Evolutionary conservation across 2,113 vertebrate genomes (phyloP).

Genomic region (Gobiocypris rarus): DNA sequence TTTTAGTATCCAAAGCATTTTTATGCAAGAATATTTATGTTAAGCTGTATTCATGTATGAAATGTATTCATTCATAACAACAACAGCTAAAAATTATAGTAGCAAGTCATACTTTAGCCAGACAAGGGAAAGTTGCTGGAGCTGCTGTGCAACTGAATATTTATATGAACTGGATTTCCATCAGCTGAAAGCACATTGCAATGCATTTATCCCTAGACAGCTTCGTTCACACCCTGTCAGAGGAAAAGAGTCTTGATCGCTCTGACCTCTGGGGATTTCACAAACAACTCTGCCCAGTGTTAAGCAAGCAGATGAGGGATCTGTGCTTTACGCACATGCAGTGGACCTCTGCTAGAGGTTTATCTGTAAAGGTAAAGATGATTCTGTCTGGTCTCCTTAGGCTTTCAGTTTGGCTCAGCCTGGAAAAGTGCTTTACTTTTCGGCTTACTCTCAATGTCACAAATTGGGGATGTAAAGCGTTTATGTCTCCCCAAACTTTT

Average conservation of each 20-base stretch:
- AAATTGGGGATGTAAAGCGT: conserved; percentile 18
- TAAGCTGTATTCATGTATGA: too few species aligned
- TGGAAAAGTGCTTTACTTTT: not conserved
- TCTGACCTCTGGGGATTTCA: conserved; percentile 30
- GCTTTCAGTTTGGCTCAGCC: not conserved
- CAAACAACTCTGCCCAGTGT: conserved; percentile 38
- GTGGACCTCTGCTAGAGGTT: not conserved
- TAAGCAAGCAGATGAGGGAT: not conserved
- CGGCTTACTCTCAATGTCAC: not conserved
- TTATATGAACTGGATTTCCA: not conserved
- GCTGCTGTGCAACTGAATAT: not conserved
- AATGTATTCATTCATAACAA: too few species aligned
- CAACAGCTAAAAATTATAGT: not conserved
- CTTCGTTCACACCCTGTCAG: conserved; percentile 2
- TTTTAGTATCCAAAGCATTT: not conserved
- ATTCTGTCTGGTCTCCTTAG: not conserved
- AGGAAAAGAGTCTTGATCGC: conserved; percentile 19
- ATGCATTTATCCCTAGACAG: not conserved
- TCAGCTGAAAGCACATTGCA: not conserved
- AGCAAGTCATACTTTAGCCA: not conserved
- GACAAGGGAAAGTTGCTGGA: not conserved
- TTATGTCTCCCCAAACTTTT: conserved; percentile 29
- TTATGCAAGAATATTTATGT: not conserved
- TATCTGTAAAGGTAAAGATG: not conserved
- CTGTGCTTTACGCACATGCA: not conserved